Conservation (phyloP, 2,888 invertebrate genomes). For the Caenorhabditis becei region DNA sequence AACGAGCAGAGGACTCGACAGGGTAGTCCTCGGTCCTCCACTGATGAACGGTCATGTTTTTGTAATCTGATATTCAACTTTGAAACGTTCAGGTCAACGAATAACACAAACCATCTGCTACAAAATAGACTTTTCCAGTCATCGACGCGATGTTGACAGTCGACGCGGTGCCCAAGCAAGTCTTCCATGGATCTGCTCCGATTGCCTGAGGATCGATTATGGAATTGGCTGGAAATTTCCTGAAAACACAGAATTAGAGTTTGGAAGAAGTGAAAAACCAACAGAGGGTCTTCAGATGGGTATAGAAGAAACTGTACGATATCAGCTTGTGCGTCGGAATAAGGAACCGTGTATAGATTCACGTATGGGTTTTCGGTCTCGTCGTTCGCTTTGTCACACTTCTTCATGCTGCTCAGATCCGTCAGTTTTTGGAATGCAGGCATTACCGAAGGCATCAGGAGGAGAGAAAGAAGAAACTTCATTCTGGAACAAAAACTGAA, state of each 20-base stretch:
- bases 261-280: no score
- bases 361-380: no score
- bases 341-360: no score
- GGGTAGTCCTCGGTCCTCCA: neutral
- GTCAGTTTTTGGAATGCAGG: neutral
- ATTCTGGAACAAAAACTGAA: slow-evolving; percentile 29
- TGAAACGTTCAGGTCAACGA: neutral
- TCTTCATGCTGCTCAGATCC: neutral
- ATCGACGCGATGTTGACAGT: neutral
- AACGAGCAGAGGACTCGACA: neutral
- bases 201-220: no score
- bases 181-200: no score
- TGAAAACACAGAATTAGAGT: no score
- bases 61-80: no score
- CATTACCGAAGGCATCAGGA: neutral
- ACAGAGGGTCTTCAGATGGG: no score
- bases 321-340: no score
- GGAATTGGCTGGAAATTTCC: no score
- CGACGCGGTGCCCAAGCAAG: no score
- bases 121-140: slow-evolving; percentile 9
- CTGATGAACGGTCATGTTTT: neutral
- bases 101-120: neutral
- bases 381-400: neutral
- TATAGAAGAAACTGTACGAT: no score
- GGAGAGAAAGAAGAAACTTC: slow-evolving; percentile 18